Evolutionary conservation across 2,888 invertebrate genomes (phyloP).

Genomic region (Limenitis camilla): DNA sequence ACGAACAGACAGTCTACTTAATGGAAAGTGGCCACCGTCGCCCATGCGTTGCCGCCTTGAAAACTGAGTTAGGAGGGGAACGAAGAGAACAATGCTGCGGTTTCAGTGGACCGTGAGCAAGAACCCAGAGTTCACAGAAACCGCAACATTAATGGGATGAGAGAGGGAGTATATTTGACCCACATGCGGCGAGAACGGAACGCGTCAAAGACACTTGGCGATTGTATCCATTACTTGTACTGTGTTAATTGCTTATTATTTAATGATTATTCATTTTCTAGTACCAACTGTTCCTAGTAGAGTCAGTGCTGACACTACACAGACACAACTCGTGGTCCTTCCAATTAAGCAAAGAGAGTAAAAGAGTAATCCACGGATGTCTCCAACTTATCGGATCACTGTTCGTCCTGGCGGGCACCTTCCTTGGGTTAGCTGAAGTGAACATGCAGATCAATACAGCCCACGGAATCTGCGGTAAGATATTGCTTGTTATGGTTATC

Average conservation of each 20-base stretch:
- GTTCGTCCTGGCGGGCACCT: constrained; percentile 68
- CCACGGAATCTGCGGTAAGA: constrained; percentile 67
- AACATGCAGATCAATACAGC: constrained; percentile 47
- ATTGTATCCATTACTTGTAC: too few species aligned
- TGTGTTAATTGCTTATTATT: background rate
- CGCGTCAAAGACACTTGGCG: too few species aligned
- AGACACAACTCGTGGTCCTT: constrained; percentile 68
- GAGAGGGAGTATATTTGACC: too few species aligned
- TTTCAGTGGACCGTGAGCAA: too few species aligned
- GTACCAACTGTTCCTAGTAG: constrained; percentile 70
- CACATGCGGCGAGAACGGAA: too few species aligned
- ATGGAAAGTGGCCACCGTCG: too few species aligned
- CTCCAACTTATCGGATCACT: constrained; percentile 67
- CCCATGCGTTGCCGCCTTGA: too few species aligned
- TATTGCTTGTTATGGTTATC: background rate
- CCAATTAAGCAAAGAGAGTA: constrained; percentile 53
- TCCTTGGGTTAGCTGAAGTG: constrained; percentile 56
- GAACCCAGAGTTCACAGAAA: too few species aligned
- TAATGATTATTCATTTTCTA: constrained; percentile 34
- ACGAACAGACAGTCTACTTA: too few species aligned
- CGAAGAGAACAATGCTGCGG: too few species aligned
- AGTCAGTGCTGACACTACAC: constrained; percentile 63
- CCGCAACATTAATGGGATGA: too few species aligned
- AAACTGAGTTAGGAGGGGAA: too few species aligned
- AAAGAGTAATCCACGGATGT: constrained; percentile 67